Percentiles rank a stretch among this genome's conserved stretches.
Conservation (phyloP, 2,113 vertebrate genomes). For the Lepus europaeus region DNA sequence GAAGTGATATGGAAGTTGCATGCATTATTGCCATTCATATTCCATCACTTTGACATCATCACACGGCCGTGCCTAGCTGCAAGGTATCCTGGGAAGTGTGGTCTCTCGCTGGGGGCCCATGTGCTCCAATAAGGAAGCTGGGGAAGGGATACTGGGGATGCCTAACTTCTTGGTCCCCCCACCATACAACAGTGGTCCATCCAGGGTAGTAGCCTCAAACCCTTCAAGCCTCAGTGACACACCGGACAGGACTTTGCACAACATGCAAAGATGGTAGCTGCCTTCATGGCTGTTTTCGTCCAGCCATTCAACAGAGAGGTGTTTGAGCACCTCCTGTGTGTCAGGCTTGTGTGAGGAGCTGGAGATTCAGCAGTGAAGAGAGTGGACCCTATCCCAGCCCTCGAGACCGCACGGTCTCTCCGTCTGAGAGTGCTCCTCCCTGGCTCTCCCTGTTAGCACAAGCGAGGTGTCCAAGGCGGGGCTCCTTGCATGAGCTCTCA, state of each 20-base stretch:
- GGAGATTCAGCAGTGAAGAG: neutral
- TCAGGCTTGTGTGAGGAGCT: neutral
- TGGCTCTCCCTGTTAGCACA: neutral
- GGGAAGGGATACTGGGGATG: neutral
- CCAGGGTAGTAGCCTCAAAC: neutral
- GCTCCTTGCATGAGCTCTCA: neutral
- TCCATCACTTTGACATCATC: neutral
- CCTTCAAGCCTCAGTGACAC: neutral
- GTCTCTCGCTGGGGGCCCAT: neutral
- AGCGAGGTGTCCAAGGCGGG: neutral
- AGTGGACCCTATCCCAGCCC: no score
- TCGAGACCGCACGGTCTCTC: neutral
- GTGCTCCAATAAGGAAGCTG: neutral
- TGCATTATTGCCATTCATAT: accelerated
- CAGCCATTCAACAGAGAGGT: neutral
- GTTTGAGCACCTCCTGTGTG: neutral
- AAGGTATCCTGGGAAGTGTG: neutral
- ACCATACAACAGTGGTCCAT: neutral
- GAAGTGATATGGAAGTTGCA: neutral
- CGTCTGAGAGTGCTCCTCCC: neutral
- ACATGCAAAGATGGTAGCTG: neutral
- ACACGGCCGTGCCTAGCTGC: neutral
- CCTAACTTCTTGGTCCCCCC: neutral
- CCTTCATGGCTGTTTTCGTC: neutral
- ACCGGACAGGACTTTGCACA: neutral